phyloP scores from a whole-genome alignment of 2,797 vertebrate species.

The Enteromius anoplus region DNA sequence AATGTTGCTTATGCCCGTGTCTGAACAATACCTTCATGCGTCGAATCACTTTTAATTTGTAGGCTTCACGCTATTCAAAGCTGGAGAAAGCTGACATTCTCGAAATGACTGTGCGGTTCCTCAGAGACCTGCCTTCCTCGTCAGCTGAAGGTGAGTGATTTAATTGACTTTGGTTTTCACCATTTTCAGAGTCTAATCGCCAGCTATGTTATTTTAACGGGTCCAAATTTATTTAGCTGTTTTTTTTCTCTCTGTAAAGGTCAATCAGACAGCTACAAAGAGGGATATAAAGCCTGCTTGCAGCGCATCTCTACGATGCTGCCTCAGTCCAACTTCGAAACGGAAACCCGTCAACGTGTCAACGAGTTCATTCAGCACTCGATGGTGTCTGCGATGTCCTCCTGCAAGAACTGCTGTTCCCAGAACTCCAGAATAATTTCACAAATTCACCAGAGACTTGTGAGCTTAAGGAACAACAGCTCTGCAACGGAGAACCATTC shows the following conservation, averaged over 20 bases:
- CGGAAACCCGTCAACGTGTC: conserved; percentile 71
- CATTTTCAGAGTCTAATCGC: conserved; percentile 37
- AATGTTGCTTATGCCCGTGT: not conserved
- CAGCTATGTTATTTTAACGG: conserved; percentile 50
- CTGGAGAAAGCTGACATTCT: conserved; percentile 90
- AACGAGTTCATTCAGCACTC: conserved; percentile 76
- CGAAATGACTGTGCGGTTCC: conserved; percentile 89
- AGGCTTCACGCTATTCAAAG: conserved; percentile 84
- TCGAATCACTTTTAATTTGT: conserved; percentile 13
- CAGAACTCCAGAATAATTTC: conserved; percentile 60
- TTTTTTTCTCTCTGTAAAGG: conserved; percentile 61
- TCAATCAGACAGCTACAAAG: conserved; percentile 77
- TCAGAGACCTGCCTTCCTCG: conserved; percentile 76
- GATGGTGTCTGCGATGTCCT: conserved; percentile 57
- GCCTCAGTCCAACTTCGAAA: conserved; percentile 73
- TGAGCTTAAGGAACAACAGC: conserved; percentile 27
- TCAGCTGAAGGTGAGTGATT: conserved; percentile 72
- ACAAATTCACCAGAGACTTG: conserved; percentile 60
- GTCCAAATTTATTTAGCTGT: conserved; percentile 36
- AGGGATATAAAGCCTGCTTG: conserved; percentile 85
- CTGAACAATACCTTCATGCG: conserved; percentile 4
- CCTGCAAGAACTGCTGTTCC: conserved; percentile 72
- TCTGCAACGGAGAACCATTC: conserved; percentile 19
- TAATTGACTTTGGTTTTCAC: not conserved
- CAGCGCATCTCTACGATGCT: conserved; percentile 78